Evolutionary conservation across 64 coral and sea anemone species (phyloP).

Genomic region (Montipora cactus): DNA sequence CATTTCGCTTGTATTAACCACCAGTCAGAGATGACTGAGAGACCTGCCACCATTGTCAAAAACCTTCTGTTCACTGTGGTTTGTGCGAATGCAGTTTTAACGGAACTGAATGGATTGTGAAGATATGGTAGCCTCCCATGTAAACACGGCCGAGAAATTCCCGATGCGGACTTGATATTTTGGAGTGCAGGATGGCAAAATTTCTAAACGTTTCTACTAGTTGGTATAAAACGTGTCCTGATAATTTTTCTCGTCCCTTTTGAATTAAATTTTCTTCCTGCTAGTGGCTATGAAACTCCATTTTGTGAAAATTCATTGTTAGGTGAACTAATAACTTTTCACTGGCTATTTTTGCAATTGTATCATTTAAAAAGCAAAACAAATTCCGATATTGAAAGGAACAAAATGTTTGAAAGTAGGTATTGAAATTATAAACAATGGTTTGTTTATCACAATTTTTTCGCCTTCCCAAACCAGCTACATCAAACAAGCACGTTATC

Average conservation of each 20-base stretch:
- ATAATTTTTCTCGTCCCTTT: too few relatives aligned
- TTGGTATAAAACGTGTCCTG: too few relatives aligned
- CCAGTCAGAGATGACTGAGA: neutral
- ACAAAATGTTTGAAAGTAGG: slow-evolving; percentile 26
- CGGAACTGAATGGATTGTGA: neutral
- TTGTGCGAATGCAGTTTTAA: slow-evolving; percentile 5
- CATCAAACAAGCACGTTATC: neutral
- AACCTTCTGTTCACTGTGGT: neutral
- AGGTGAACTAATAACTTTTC: neutral
- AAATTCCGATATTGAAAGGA: slow-evolving; percentile 6
- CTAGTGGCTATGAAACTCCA: too few relatives aligned
- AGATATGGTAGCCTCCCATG: neutral
- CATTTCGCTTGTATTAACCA: slow-evolving; percentile 41
- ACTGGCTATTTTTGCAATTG: neutral
- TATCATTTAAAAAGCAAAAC: slow-evolving; percentile 20
- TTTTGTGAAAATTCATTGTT: neutral
- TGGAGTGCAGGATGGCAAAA: too few relatives aligned
- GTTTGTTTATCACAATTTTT: neutral
- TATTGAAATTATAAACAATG: neutral
- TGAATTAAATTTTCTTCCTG: neutral
- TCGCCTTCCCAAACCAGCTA: neutral
- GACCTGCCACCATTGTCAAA: slow-evolving; percentile 14
- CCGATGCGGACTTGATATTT: neutral
- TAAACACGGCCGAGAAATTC: neutral
- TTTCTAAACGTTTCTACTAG: too few relatives aligned